Conservation (phyloP, 2,888 invertebrate species). For the Melinopterus prodromus region DNA sequence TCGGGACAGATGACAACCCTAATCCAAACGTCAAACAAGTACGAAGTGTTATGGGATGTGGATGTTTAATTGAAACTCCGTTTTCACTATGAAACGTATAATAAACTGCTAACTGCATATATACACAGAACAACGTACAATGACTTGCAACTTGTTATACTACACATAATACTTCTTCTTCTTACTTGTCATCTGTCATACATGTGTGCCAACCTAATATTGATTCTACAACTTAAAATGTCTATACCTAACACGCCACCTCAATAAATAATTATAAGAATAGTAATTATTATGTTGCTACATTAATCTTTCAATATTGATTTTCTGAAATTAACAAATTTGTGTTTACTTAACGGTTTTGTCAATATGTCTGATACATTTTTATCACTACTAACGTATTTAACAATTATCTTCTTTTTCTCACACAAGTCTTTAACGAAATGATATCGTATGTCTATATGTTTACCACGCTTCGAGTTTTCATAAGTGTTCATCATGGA, state of each 20-base stretch:
- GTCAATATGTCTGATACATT: slow-evolving; percentile 22
- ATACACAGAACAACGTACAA: too few relatives aligned
- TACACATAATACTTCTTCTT: too few relatives aligned
- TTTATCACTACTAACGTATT: slow-evolving; percentile 25
- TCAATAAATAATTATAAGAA: neutral
- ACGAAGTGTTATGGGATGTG: too few relatives aligned
- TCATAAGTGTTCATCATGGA: slow-evolving; percentile 27
- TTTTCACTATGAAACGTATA: too few relatives aligned
- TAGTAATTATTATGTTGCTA: neutral
- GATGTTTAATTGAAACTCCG: too few relatives aligned
- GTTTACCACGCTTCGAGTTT: slow-evolving; percentile 32
- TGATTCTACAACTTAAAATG: too few relatives aligned
- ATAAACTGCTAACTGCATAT: too few relatives aligned
- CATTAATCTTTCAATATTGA: neutral
- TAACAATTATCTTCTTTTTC: slow-evolving; percentile 27
- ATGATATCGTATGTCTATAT: slow-evolving; percentile 33
- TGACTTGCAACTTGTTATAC: too few relatives aligned
- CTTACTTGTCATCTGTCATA: too few relatives aligned
- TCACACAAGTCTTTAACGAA: slow-evolving; percentile 32
- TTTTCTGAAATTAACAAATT: slow-evolving; percentile 13
- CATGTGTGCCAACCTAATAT: too few relatives aligned
- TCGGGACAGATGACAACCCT: too few relatives aligned
- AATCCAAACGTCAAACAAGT: too few relatives aligned
- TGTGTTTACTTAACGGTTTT: slow-evolving; percentile 10
- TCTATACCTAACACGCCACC: neutral